Percentiles rank a stretch among this genome's conserved stretches.
Evolutionary conservation across 2,113 vertebrate species (phyloP).

Genomic region (Nothocercus nigrocapillus): DNA sequence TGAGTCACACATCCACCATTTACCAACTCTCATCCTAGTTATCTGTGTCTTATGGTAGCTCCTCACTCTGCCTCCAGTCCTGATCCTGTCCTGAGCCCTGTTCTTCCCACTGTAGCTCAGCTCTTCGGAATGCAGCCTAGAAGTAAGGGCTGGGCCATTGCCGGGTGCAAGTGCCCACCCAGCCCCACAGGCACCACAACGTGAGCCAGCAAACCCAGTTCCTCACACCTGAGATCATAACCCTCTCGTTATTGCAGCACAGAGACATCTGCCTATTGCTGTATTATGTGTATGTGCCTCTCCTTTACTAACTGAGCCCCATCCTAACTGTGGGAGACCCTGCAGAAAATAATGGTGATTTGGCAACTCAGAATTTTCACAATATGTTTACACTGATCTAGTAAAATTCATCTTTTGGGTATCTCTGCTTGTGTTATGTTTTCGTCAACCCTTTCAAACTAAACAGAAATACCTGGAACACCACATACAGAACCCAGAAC

Average conservation of each 20-base stretch:
- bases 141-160: neutral
- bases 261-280: neutral
- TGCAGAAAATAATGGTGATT: neutral
- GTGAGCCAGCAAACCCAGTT: neutral
- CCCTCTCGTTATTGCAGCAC: neutral
- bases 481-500: neutral
- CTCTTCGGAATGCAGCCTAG: neutral
- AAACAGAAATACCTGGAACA: neutral
- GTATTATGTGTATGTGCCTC: neutral
- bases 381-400: neutral
- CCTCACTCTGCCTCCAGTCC: neutral
- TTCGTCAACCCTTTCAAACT: neutral
- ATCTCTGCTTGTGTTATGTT: no score
- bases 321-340: neutral
- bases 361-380: neutral
- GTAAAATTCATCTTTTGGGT: no score
- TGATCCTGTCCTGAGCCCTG: neutral
- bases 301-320: neutral
- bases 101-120: neutral
- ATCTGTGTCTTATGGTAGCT: neutral
- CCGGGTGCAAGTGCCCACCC: neutral
- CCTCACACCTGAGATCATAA: neutral
- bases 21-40: neutral
- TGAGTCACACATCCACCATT: neutral
- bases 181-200: neutral